Percentiles rank a stretch among this genome's conserved stretches.
These are phyloP conservation scores for Ciona savignyi DNA, from an alignment of 23 tunicate species.

Conservation along the genomic window DNA sequence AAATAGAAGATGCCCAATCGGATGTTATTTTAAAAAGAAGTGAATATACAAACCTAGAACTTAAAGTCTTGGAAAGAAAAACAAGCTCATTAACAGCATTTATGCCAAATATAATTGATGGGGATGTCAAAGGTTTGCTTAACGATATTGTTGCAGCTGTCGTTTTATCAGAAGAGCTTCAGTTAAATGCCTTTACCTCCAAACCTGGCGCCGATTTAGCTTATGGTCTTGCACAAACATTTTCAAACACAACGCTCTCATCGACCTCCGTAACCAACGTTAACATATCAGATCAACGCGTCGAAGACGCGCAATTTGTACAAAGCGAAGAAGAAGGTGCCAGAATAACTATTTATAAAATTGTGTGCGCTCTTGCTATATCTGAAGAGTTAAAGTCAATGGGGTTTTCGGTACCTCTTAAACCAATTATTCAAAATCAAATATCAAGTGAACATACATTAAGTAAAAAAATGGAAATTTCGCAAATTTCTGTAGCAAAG, in stretches of 20 bases:
- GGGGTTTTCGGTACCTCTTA: background rate
- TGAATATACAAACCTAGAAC: background rate
- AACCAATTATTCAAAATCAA: background rate
- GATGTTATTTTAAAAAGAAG: background rate
- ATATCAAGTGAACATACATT: no score
- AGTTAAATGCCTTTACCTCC: background rate
- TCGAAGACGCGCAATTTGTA: background rate
- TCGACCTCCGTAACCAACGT: background rate
- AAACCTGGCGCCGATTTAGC: conserved; percentile 3
- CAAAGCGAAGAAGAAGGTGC: conserved; percentile 24
- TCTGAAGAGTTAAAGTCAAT: conserved; percentile 12
- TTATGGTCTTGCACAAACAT: background rate
- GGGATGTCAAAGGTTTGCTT: background rate
- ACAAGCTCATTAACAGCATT: background rate
- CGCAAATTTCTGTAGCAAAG: no score
- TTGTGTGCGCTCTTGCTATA: conserved; percentile 23
- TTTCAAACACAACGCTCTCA: background rate
- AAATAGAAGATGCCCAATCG: background rate
- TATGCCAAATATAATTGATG: background rate
- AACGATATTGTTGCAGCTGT: conserved; percentile 27
- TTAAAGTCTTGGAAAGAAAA: background rate
- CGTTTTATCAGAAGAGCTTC: conserved; percentile 15
- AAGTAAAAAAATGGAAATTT: no score
- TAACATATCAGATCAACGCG: background rate
- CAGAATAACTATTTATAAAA: conserved; percentile 17